These are phyloP conservation scores for Mamestra brassicae DNA, from an alignment of 2,888 invertebrate species.

Conservation along the genomic window DNA sequence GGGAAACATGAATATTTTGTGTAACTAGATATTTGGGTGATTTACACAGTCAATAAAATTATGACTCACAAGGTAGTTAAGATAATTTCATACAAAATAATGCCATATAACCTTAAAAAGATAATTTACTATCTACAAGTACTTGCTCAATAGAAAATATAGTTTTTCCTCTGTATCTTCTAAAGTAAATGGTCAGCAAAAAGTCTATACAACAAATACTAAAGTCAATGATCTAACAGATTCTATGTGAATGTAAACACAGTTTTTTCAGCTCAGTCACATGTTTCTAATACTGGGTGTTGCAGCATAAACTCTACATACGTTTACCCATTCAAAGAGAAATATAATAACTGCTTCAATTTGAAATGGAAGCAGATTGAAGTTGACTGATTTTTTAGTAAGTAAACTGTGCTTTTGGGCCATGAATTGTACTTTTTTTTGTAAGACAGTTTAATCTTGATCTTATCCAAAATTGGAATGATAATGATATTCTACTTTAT, in stretches of 20 bases:
- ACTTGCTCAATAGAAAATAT: conserved; percentile 18
- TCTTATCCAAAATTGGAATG: conserved; percentile 9
- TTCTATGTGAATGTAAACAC: conserved; percentile 61
- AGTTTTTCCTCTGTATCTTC: conserved; percentile 1
- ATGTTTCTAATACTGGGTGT: conserved; percentile 35
- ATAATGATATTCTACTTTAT: conserved; percentile 9
- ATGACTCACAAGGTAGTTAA: conserved; percentile 29
- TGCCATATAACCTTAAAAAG: conserved; percentile 32
- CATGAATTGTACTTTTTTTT: not conserved
- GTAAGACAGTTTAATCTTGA: conserved; percentile 3
- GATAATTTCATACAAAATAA: conserved; percentile 21
- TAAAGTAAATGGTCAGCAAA: conserved; percentile 30
- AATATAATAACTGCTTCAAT: not conserved
- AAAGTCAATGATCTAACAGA: conserved; percentile 58
- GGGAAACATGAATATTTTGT: conserved; percentile 22
- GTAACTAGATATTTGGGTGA: conserved; percentile 29
- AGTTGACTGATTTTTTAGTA: not conserved
- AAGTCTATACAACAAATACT: conserved; percentile 26
- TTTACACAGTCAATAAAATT: conserved; percentile 22
- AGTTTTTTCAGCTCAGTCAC: conserved; percentile 34
- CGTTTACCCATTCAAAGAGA: not conserved
- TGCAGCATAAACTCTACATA: not conserved
- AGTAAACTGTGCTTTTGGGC: not conserved
- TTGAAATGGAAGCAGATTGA: conserved; percentile 1
- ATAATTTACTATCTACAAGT: conserved; percentile 18